Evolutionary conservation across 2,797 vertebrate genomes (phyloP), one percentile per base, ranked within the genome.

Genomic region (Oceanodroma leucorhoa): DNA sequence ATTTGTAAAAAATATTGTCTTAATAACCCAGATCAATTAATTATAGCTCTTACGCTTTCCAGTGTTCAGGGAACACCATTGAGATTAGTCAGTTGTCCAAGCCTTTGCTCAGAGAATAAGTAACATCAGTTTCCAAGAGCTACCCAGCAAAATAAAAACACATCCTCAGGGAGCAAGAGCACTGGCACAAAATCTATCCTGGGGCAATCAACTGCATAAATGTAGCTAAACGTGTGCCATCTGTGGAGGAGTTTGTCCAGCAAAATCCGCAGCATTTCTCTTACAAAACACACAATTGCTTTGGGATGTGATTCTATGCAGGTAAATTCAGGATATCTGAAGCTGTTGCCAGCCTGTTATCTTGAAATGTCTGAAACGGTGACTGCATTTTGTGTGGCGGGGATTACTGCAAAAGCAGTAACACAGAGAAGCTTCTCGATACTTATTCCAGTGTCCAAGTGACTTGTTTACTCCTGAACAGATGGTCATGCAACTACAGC

Each of bases 401-500:
- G 24, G 22, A 83, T 89, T 64, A 77, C 80, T 94, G 77, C 83
- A 94, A 82, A 83, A 70, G 20, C 51, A 14, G 4, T 76, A 88
- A 82, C 20, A 60, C 34, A 14, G 55, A 91, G 54, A 90, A 90
- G 51, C 5, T 92, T 95, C 73, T 84, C 2, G 1, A 43, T 48
- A 77, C 67, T 90, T 95, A 66, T 73, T 81, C 89, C 77, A 26
- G 43, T 23, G 1, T 80, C 78, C 66, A 75, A 89, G 15, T 53
- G 58, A 86, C 78, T 93, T 95, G n/a, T 92, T 94, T 96, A 93
- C 65, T 80, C 48, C 84, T 51, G 92, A 96, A 90, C 87, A 97
- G 91, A 97, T 96, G 93, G 87, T 67, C 9, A 2, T 72, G 51
- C 38, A 93, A 91, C 61, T 70, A 65, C 76, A 87, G 26, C 4